Base-by-base conservation (phyloP, 2,888 invertebrate species). In the Willowsia nigromaculata region DNA sequence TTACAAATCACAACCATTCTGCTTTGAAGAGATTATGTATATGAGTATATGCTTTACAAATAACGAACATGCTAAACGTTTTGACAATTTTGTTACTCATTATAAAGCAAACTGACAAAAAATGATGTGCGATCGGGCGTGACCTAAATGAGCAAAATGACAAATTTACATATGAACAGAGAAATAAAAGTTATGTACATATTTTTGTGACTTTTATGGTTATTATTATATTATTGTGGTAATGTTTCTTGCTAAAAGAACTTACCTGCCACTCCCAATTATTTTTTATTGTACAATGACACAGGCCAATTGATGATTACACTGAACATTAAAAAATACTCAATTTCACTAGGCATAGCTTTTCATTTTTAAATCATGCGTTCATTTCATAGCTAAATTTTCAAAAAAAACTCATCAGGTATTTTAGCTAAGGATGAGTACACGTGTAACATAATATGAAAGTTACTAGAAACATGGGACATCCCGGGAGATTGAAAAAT, bases 61-160 rank as follows among this genome's bases (percentile, higher is more conserved):
- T 50, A 50, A 6, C n/a, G 50, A 50, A 18, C 15, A 50, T 50
- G 18, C 18, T 50, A 18, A 53, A 40, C 53, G 25, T 56, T 80
- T 80, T 80, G 80, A 59, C 80, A 80, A 40, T 59, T 18, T 59
- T 6, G 59, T 80, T 80, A 76, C 76, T 22, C 22, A 22, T 33
- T 18, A 30, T 74, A 74, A 59, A 43, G 18, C 27, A 18, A 78
- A 78, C 83, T 78, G 88, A 88, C 88, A 78, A 62, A 88, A 83
- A 78, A 76, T 90, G 80, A 86, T 90, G 89, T 82, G 89, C 86
- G 81, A 90, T 85, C 86, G 89, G 89, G 89, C 78, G 89, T 90
- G 89, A 86, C 85, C 50, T 65, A 76, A 85, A 86, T 83, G 71
- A 80, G 85, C 47, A 78, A 89, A 85, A 78, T 56, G 56, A 78